Evolutionary conservation across 2,888 invertebrate genomes (phyloP).

Genomic region (Apotomis turbidana): DNA sequence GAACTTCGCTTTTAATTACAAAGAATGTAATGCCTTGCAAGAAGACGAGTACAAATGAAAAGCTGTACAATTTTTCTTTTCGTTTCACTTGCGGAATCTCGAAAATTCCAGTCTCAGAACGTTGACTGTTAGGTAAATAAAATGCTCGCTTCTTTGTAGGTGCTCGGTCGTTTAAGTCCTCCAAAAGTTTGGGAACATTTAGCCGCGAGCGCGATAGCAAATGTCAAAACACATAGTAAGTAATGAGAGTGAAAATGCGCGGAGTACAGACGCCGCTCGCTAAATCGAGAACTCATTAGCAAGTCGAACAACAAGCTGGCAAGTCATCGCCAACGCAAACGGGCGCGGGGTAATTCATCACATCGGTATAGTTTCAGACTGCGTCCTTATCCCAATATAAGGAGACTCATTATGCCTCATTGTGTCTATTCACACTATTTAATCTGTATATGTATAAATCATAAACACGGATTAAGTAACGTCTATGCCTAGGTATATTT

Average conservation of each 20-base stretch:
- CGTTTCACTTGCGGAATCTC: conserved; percentile 34
- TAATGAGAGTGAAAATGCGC: conserved; percentile 65
- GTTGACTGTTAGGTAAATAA: conserved; percentile 37
- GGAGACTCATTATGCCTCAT: conserved; percentile 62
- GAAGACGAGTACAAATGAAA: conserved; percentile 19
- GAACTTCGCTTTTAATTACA: conserved; percentile 11
- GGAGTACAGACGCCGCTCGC: conserved; percentile 59
- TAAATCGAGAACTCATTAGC: conserved; percentile 76
- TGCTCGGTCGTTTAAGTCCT: conserved; percentile 25
- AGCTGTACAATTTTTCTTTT: conserved; percentile 19
- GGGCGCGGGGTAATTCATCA: conserved; percentile 42
- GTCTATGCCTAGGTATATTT: no score
- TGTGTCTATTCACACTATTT: conserved; percentile 56
- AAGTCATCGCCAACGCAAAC: conserved; percentile 61
- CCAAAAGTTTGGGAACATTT: conserved; percentile 34
- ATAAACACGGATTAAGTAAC: not conserved
- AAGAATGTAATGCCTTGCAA: conserved; percentile 18
- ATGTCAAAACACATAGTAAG: conserved; percentile 64
- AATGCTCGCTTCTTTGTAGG: conserved; percentile 29
- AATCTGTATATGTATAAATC: conserved; percentile 44
- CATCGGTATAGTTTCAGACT: conserved; percentile 42
- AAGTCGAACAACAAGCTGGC: conserved; percentile 73
- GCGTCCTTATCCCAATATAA: conserved; percentile 47
- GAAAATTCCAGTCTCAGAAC: conserved; percentile 21
- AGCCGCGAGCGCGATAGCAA: conserved; percentile 48